Base-by-base conservation (phyloP, 2,797 vertebrate species). In the Pantherophis alleghaniensis region DNA sequence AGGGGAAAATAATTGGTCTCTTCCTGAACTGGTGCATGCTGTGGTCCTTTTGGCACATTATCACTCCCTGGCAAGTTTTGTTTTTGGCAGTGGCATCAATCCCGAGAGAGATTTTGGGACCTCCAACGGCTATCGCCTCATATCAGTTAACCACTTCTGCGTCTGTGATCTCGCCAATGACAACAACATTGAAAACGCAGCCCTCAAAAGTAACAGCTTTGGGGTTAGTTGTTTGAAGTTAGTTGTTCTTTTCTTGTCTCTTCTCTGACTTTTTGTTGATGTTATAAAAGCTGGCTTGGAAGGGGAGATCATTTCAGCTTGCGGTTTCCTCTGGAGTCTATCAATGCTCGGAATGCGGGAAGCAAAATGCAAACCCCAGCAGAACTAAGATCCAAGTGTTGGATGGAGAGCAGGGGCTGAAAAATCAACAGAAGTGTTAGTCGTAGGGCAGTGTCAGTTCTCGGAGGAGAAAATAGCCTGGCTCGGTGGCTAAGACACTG, bases 1-100 rank as follows among this genome's bases (percentile, higher is more conserved):
- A 63, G 98, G 98, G 93, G 98, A 98, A 97, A 98, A 98, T 96
- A 98, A 98, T 94, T 98, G 98, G 98, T 98, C 98, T 95, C 97
- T 98, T 96, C 98, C 98, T 90, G 98, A 98, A 94, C 97, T 98
- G 94, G 98, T 98, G 87, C 98, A 98, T 61, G 98, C 98, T 16
- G 98, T 98, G 96, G 98, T 98, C 94, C 97, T 98, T 32, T 95
- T 98, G 96, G 97, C 98, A 91, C 98, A 98, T 96, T 98, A 98
- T 94, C 98, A 98, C 53, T 98, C 98, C 89, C 96, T 98, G 96
- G 98, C 98, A 89, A 98, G 98, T 96, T 98, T 98, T 95, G 98
- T 98, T 7, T 98, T 98, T 94, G 98, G 98, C 95, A 98, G 98
- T 93, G 98, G 98, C 96, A 98, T 98, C 96, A 98, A 98, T 96